phyloP scores from a whole-genome alignment of 2,797 vertebrate genomes.

The Chaetophractus vellerosus region DNA sequence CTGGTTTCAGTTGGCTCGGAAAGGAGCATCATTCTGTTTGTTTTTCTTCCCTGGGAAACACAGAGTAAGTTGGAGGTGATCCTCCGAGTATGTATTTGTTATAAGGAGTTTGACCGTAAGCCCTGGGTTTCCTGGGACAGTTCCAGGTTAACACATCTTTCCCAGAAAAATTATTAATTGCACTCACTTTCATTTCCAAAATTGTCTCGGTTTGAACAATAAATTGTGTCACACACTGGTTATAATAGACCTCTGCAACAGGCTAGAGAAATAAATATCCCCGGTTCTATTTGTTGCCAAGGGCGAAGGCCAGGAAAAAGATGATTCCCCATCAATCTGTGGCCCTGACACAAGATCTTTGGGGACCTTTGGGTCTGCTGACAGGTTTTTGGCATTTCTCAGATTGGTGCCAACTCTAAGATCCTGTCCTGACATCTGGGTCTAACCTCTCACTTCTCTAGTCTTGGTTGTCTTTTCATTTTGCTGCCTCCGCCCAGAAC shows the following conservation, averaged over 20 bases:
- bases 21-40: constrained; percentile 38
- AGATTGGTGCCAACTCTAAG: neutral
- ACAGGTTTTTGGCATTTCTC: neutral
- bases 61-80: neutral
- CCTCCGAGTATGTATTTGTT: constrained; percentile 11
- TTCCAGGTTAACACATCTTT: constrained; percentile 16
- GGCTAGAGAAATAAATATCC: neutral
- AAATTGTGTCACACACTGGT: neutral
- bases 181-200: constrained; percentile 28
- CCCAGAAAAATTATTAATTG: constrained; percentile 12
- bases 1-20: constrained; percentile 71
- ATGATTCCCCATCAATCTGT: neutral
- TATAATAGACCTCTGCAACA: neutral
- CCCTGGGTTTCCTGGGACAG: neutral
- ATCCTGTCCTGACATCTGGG: neutral
- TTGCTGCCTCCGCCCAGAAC: neutral
- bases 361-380: neutral
- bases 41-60: constrained; percentile 43
- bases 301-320: neutral
- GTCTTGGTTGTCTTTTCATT: constrained; percentile 10
- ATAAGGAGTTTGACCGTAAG: neutral
- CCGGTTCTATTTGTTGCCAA: constrained; percentile 21
- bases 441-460: neutral
- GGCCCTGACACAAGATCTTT: neutral
- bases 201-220: neutral